A percentile compares a stretch with the other conserved stretches of the same genome.
phyloP scores from a whole-genome alignment of 2,797 vertebrate species.

The Girardinus metallicus region DNA sequence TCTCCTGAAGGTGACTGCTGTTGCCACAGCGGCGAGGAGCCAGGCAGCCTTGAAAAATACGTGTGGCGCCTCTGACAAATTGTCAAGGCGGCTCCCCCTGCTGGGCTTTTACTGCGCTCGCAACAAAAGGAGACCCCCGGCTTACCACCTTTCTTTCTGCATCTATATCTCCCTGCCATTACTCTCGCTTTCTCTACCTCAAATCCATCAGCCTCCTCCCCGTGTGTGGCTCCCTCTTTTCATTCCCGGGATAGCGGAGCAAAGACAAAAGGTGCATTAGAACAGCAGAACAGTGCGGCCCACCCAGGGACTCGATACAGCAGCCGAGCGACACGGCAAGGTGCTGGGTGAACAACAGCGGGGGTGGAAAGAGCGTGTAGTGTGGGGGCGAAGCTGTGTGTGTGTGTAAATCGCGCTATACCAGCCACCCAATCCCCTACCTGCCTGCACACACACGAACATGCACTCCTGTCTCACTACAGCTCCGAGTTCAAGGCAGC shows the following conservation, averaged over 20 bases:
- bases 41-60: constrained; percentile 40
- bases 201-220: constrained; percentile 59
- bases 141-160: constrained; percentile 22
- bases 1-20: constrained; percentile 41
- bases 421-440: constrained; percentile 36
- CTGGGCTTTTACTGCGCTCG: constrained; percentile 68
- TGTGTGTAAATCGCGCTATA: constrained; percentile 24
- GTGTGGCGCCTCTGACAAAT: constrained; percentile 67
- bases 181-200: constrained; percentile 47
- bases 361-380: constrained; percentile 5
- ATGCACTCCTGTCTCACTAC: background rate
- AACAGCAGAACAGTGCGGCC: constrained; percentile 51
- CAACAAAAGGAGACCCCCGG: constrained; percentile 65
- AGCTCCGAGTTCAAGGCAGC: constrained; percentile 1
- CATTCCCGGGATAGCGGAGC: constrained; percentile 50
- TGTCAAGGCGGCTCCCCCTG: constrained; percentile 73
- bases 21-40: constrained; percentile 36
- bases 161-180: constrained; percentile 22
- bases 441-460: constrained; percentile 21
- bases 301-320: constrained; percentile 65
- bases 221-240: constrained; percentile 47
- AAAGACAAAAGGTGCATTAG: constrained; percentile 74
- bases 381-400: constrained; percentile 3
- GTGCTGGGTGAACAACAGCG: constrained; percentile 31
- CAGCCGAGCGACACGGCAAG: constrained; percentile 41